Evolutionary conservation across 1,140 invertebrate species (phyloP), one percentile per base, ranked within the genome.

Genomic region (Aphaenogaster rudis): DNA sequence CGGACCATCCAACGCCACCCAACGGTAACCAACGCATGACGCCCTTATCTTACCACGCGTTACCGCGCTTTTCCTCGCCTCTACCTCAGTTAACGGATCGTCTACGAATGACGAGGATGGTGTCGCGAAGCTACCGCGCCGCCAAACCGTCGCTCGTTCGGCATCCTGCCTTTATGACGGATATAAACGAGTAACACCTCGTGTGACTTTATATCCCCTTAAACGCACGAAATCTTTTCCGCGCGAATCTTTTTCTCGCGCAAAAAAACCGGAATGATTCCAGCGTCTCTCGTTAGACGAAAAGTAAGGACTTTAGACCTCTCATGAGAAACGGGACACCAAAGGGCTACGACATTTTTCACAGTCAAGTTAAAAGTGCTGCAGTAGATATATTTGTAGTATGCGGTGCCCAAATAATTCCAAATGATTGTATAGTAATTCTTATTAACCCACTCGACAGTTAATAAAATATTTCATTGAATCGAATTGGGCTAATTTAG

Each of bases 21-120:
- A 95, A 95, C 94, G 94, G 94, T 95, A 95, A 95, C 94, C 92
- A 94, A 93, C 93, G 93, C 90, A 88, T 92, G 90, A 92, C 92
- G 92, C 92, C 92, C 91, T 93, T 92, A 92, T 94, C 89, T 92
- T 88, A 84, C 84, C 80, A 88, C 78, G 77, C 86, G 80, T 88
- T 90, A 88, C 88, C 84, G 84, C 79, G 88, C 86, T 89, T 90
- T 90, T 86, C 90, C 78, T 86, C 87, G 88, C 81, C 89, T 89
- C 72, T 88, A 86, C 80, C 86, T 91, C 87, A 81, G 80, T 91
- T 91, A 91, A 91, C 90, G 90, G 90, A 86, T 88, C 89, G 78
- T 54, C 87, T 78, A 88, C 82, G 77, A 72, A 63, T 78, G 90
- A 86, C 54, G 89, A 86, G 86, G 80, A 72, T 69, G 48, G 59